Evolutionary conservation across 2,113 vertebrate species (phyloP).

Genomic region (Aix galericulata): DNA sequence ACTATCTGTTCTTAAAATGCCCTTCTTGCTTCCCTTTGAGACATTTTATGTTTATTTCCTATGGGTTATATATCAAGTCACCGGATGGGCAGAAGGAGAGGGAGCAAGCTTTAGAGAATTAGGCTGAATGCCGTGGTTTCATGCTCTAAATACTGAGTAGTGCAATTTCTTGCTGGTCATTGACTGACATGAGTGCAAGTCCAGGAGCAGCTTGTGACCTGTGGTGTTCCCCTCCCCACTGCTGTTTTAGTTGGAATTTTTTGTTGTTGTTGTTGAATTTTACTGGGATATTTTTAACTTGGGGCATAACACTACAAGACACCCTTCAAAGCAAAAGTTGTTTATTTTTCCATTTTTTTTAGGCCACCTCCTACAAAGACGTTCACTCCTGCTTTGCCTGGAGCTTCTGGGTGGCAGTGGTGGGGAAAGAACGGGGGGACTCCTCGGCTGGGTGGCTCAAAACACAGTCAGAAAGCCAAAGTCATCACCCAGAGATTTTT

Average conservation of each 20-base stretch:
- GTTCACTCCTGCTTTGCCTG: background rate
- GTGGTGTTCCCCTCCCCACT: background rate
- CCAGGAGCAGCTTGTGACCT: background rate
- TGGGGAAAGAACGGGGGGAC: background rate
- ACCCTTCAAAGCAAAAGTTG: background rate
- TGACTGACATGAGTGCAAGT: background rate
- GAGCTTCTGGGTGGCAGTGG: background rate
- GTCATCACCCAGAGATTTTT: background rate
- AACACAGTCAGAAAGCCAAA: background rate
- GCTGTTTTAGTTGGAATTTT: background rate
- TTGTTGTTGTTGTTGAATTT: background rate
- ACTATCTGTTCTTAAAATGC: slow-evolving; percentile 56
- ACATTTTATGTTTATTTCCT: slow-evolving; percentile 11
- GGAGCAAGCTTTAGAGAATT: background rate
- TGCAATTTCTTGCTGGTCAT: background rate
- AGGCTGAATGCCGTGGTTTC: background rate
- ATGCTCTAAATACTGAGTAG: background rate
- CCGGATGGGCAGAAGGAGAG: background rate
- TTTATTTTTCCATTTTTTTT: background rate
- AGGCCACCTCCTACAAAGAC: background rate
- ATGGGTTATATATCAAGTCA: background rate
- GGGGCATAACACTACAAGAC: background rate
- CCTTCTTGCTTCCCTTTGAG: slow-evolving; percentile 55
- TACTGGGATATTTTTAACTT: background rate
- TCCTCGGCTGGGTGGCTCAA: background rate